Percentiles rank a stretch among this genome's conserved stretches.
Evolutionary conservation across 2,888 invertebrate genomes (phyloP).

Genomic region (Formica aserva): DNA sequence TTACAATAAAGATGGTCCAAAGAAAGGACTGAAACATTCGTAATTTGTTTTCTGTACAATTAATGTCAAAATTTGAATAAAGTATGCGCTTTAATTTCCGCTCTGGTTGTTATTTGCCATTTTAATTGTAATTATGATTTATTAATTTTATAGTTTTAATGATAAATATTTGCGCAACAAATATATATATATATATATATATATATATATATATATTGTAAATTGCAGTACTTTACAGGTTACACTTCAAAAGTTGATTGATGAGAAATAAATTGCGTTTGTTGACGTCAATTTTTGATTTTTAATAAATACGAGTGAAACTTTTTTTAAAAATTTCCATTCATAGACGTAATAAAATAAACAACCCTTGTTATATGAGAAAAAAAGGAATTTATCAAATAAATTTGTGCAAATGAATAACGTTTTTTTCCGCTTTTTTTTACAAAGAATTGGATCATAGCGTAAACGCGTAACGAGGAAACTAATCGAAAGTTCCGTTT

Average conservation of each 20-base stretch:
- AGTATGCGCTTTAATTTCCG: no score
- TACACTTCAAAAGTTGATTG: neutral
- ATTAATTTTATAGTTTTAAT: neutral
- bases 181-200: neutral
- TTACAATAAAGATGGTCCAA: no score
- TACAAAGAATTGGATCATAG: slow-evolving; percentile 36
- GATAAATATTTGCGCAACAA: neutral
- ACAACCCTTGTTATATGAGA: neutral
- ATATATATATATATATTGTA: no score
- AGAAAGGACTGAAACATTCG: no score
- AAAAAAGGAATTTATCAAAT: slow-evolving; percentile 14
- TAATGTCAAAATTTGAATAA: no score
- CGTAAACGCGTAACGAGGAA: slow-evolving; percentile 57
- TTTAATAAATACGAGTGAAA: neutral
- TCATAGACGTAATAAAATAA: slow-evolving; percentile 6
- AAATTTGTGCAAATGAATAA: slow-evolving; percentile 33
- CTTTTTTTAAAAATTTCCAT: neutral
- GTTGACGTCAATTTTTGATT: slow-evolving; percentile 5
- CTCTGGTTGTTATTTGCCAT: no score
- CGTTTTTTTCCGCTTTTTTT: slow-evolving; percentile 10
- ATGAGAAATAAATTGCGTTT: slow-evolving; percentile 9
- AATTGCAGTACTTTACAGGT: neutral
- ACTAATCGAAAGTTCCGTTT: slow-evolving; percentile 67
- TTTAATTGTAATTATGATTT: no score
- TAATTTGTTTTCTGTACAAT: no score